Evolutionary conservation across 2,888 invertebrate genomes (phyloP), one percentile per base, ranked within the genome.

Genomic region (Periphyllus acericola): DNA sequence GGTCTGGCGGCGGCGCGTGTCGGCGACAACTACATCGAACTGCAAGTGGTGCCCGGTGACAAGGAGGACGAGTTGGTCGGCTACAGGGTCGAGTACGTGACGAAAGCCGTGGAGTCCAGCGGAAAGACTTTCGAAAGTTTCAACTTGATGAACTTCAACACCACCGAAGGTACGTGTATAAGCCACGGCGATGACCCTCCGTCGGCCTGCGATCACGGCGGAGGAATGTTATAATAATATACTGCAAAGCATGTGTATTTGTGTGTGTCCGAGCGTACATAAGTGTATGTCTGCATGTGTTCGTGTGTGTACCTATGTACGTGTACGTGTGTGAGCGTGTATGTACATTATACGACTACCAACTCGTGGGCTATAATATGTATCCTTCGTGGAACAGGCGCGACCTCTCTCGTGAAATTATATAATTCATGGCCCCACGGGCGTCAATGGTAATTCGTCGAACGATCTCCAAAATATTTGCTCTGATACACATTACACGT

Each of bases 11-110:
- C 34, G 32, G 4, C 55, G 40, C n/a, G 60, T 19, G 40, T 80
- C 32, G 87, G 80, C 11, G 80, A 87, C 40, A 74, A 74, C 40
- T 87, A 74, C 74, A 81, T 87, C 40, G 80, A 81, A 40, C 60
- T 87, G 40, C 36, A 72, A 80, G 80, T 87, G 55, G 40, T 8
- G 6, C 74, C 87, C 60, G 55, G 29, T 6, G 74, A 80, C n/a
- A 9, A 60, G 32, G 46, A 8, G 21, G 80, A 87, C 60, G 74
- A 80, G 14, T 66, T 87, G 80, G 74, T 87, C 46, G 87, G 87
- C 36, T 87, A 87, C 66, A n/a, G 74, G n/a, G 80, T 87, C 32
- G 80, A 74, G 32, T 87, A 87, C 80, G 80, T 74, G 68, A 71
- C 34, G n/a, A 87, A 11, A 81, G 72, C 60, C 52, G 87, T 87